Percentiles rank a stretch among this genome's conserved stretches.
These are phyloP conservation scores for Nyctibius grandis DNA, from an alignment of 2,797 vertebrate species.

Conservation along the genomic window DNA sequence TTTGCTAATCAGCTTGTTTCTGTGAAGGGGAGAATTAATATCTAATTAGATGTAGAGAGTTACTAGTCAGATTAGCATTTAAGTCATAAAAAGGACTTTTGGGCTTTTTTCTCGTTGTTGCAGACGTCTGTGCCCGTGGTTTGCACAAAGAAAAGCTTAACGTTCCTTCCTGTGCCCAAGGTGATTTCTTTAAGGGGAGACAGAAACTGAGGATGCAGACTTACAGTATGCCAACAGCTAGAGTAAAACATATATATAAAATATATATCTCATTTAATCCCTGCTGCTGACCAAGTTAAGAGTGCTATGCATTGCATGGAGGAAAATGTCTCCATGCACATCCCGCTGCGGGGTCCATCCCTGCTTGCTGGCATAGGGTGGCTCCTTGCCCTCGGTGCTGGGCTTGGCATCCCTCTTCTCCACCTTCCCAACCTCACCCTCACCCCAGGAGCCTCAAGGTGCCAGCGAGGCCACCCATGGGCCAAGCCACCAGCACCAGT, in stretches of 20 bases:
- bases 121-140: rapidly evolving
- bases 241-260: neutral
- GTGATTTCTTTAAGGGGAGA: neutral
- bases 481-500: rapidly evolving
- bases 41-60: slow-evolving; percentile 24
- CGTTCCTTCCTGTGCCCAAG: neutral
- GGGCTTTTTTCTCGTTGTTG: neutral
- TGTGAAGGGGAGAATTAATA: slow-evolving; percentile 34
- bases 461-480: neutral
- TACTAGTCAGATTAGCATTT: slow-evolving; percentile 8
- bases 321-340: too few species aligned
- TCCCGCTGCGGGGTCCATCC: too few species aligned
- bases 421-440: neutral
- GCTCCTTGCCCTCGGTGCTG: rapidly evolving
- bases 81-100: neutral
- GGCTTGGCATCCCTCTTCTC: neutral
- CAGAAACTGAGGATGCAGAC: neutral
- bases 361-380: neutral
- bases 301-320: neutral
- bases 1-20: slow-evolving; percentile 63
- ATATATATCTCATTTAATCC: neutral
- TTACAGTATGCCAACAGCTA: neutral
- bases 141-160: neutral
- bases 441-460: neutral
- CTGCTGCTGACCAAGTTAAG: neutral